Base-by-base conservation (phyloP, 2,797 vertebrate species). In the Acestrorhynchus altus region DNA sequence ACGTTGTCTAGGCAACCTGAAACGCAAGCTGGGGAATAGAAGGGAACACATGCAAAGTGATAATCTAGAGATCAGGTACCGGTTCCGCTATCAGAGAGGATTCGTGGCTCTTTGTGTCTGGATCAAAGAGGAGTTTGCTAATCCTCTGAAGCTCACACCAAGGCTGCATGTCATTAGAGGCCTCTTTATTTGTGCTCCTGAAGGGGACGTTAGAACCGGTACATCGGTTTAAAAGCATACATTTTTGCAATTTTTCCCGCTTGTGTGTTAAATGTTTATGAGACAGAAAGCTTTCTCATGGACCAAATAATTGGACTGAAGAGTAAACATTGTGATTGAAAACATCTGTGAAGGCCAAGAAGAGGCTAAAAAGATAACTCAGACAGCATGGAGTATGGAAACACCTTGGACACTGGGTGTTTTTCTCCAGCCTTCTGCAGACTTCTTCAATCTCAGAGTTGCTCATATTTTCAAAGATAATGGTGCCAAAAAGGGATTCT, bases 1-100 rank as follows among this genome's bases (percentile, higher is more conserved):
- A 56, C 51, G 75, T 84, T 81, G 78, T 78, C 83, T 35, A n/a
- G 75, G 75, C 64, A 80, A 82, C 83, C 16, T 28, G 39, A 64
- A 59, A 78, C 59, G 18, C 61, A 52, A 80, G 70, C 63, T 78
- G 72, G 52, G 75, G 46, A 22, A 69, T 28, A 40, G 24, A 63
- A 18, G 39, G 72, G 49, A 51, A 73, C 39, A 74, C 56, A 69
- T 74, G 60, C 52, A 70, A 54, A 79, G 61, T 31, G 61, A 28
- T 63, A 28, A 60, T 68, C 31, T 59, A 56, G 40, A 56, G 54
- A 74, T 56, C 35, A 4, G 52, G 64, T 42, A 68, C 28, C 18
- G 8, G 71, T 44, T 69, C 26, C 26, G 16, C 47, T 69, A 44
- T 31, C 46, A 28, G 40, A 63, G 5, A 75, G 57, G 44, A 26